These are phyloP conservation scores for Hippasteria phrygiana DNA, from an alignment of 53 echinoderm and acorn worm species.

Conservation along the genomic window DNA sequence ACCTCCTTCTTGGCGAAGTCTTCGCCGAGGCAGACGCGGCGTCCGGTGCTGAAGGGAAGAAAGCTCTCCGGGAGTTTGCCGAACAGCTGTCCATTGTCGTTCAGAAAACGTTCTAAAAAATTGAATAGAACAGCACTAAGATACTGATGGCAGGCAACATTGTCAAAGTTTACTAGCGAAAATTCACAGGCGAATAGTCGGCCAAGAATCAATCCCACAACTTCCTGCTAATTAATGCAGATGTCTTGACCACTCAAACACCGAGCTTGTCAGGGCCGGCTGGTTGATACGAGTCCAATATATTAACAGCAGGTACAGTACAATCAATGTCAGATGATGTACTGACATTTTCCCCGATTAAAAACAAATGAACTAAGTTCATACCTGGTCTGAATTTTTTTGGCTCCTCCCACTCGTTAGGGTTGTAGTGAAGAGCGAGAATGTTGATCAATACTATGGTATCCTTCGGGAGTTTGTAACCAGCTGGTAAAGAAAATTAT, in stretches of 20 bases:
- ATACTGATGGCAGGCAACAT: background rate
- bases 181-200: too few species aligned
- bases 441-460: slow-evolving; percentile 70
- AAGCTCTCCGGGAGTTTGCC: slow-evolving; percentile 75
- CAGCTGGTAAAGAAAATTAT: slow-evolving; percentile 47
- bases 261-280: too few species aligned
- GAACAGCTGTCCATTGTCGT: slow-evolving; percentile 63
- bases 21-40: slow-evolving; percentile 86
- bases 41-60: slow-evolving; percentile 78
- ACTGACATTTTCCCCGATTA: too few species aligned
- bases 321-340: too few species aligned
- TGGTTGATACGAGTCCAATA: too few species aligned
- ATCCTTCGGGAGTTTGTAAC: slow-evolving; percentile 77
- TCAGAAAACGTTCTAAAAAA: slow-evolving; percentile 76
- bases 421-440: slow-evolving; percentile 72
- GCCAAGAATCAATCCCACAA: too few species aligned
- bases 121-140: too few species aligned
- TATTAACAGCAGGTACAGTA: too few species aligned
- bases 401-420: slow-evolving; percentile 75
- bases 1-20: slow-evolving; percentile 81
- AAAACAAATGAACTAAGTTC: background rate
- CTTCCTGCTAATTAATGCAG: too few species aligned
- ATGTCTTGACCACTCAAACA: too few species aligned
- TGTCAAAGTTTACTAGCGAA: too few species aligned
- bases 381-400: slow-evolving; percentile 78